Evolutionary conservation across 2,888 invertebrate species (phyloP).

Genomic region (Philonicus albiceps): DNA sequence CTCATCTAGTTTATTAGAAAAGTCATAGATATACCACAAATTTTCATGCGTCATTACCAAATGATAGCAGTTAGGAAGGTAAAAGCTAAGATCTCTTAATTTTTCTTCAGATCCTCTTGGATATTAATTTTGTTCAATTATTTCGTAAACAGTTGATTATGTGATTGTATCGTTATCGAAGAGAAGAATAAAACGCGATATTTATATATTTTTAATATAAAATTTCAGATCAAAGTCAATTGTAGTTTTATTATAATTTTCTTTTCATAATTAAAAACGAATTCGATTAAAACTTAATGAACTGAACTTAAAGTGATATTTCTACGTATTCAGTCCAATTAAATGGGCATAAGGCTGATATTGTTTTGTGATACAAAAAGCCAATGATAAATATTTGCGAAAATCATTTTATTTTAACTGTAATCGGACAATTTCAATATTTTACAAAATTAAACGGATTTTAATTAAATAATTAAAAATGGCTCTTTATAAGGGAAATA

Average conservation of each 20-base stretch:
- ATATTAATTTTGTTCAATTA: no score
- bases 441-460: background rate
- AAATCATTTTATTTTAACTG: background rate
- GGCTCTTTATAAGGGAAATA: background rate
- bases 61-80: no score
- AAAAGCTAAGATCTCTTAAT: no score
- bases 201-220: no score
- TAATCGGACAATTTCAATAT: background rate
- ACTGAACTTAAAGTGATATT: background rate
- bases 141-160: no score
- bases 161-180: no score
- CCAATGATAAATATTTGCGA: background rate
- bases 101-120: no score
- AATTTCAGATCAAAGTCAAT: no score
- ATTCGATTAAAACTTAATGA: background rate
- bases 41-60: no score
- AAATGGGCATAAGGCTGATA: background rate
- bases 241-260: background rate
- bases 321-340: background rate
- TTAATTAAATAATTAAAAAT: background rate
- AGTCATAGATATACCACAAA: no score
- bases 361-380: background rate
- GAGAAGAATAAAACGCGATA: no score
- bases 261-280: background rate
- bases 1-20: no score